Conservation (phyloP, 2,797 vertebrate species). For the Nyctalus aviator region DNA sequence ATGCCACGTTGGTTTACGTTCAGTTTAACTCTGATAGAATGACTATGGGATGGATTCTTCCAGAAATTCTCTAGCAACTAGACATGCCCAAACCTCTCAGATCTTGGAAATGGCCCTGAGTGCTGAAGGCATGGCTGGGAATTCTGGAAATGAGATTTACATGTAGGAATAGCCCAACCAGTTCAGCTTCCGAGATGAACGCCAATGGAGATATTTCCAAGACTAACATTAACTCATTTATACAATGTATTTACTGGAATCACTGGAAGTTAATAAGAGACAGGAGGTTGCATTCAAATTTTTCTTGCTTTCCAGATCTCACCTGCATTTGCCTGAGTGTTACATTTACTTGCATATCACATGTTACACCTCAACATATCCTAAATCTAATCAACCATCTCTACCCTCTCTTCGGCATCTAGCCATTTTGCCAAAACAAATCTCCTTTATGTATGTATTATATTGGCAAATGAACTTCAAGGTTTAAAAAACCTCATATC, state of each 20-base stretch:
- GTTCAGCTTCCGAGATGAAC: neutral
- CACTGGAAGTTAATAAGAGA: neutral
- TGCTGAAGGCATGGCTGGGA: neutral
- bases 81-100: neutral
- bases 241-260: neutral
- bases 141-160: neutral
- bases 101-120: neutral
- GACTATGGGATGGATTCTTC: neutral
- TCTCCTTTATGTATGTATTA: neutral
- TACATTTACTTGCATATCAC: neutral
- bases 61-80: neutral
- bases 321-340: neutral
- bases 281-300: neutral
- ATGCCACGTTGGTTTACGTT: neutral
- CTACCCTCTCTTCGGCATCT: rapidly evolving
- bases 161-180: neutral
- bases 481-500: neutral
- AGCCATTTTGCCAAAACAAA: neutral
- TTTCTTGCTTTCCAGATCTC: neutral
- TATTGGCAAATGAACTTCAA: neutral
- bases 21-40: neutral
- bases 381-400: neutral
- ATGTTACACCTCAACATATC: neutral
- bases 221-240: neutral
- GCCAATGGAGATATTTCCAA: neutral